Evolutionary conservation across 1,140 invertebrate genomes (phyloP).

Genomic region (Colletes latitarsis): DNA sequence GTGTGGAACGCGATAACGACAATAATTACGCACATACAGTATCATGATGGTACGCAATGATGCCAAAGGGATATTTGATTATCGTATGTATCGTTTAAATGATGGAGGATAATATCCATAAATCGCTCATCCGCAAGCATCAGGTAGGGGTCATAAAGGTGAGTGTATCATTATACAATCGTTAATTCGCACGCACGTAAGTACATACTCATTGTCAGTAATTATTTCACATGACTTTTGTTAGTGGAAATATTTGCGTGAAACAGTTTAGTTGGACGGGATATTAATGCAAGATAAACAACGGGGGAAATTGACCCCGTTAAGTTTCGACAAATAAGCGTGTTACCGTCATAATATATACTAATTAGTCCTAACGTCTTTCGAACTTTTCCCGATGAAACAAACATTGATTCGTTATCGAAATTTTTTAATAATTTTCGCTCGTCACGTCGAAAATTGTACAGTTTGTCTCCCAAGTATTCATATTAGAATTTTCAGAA

Average conservation of each 20-base stretch:
- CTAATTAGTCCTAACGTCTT: not conserved
- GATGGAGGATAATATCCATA: conserved; percentile 55
- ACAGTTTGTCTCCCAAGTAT: too few relatives aligned
- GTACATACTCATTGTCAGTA: conserved; percentile 14
- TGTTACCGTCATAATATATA: not conserved
- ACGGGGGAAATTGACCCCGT: not conserved
- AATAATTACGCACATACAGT: conserved; percentile 36
- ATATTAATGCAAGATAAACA: conserved; percentile 39
- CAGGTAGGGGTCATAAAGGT: conserved; percentile 37
- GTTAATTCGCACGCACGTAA: conserved; percentile 25
- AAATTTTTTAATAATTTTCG: too few relatives aligned
- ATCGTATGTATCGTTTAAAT: conserved; percentile 59
- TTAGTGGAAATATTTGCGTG: conserved; percentile 47
- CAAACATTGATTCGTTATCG: too few relatives aligned
- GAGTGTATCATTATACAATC: conserved; percentile 50
- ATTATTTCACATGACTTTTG: conserved; percentile 47
- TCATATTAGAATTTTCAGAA: too few relatives aligned
- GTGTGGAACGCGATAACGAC: conserved; percentile 10
- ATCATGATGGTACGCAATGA: conserved; percentile 46
- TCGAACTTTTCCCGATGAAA: not conserved
- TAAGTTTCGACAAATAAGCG: not conserved
- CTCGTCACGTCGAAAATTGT: too few relatives aligned
- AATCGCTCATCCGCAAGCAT: conserved; percentile 55
- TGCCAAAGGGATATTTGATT: conserved; percentile 53
- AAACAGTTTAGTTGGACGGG: not conserved